Percentiles rank a stretch among this genome's conserved stretches.
phyloP scores from a whole-genome alignment of 2,888 invertebrate genomes.

The Amorpha juglandis region DNA sequence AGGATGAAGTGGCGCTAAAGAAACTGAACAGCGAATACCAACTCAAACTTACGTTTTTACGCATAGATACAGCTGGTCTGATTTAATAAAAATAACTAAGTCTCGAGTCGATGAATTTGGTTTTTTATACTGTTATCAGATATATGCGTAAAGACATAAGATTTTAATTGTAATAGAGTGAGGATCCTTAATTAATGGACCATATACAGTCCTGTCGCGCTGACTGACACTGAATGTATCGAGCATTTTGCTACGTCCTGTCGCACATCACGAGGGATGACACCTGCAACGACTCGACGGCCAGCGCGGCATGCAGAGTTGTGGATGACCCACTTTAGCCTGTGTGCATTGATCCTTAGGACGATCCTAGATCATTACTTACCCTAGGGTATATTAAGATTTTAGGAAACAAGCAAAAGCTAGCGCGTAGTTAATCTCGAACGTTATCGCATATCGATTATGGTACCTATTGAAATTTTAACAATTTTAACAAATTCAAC shows the following conservation, averaged over 20 bases:
- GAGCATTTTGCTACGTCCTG: too few relatives aligned
- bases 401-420: neutral
- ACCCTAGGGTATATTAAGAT: neutral
- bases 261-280: too few relatives aligned
- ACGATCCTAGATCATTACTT: neutral
- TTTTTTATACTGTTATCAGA: neutral
- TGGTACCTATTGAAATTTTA: neutral
- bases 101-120: neutral
- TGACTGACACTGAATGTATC: too few relatives aligned
- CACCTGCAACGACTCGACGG: too few relatives aligned
- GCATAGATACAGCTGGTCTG: too few relatives aligned
- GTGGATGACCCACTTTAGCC: too few relatives aligned
- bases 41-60: too few relatives aligned
- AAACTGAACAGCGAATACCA: too few relatives aligned
- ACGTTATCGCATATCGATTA: slow-evolving; percentile 15
- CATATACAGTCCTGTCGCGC: too few relatives aligned
- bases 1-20: neutral
- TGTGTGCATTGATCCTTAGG: too few relatives aligned
- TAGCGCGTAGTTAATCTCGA: slow-evolving; percentile 18
- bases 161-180: neutral
- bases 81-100: neutral
- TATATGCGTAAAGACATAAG: neutral
- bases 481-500: neutral
- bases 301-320: too few relatives aligned
- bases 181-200: neutral